phyloP scores from a whole-genome alignment of 1,140 invertebrate species.

The Drosophila aff. region DNA sequence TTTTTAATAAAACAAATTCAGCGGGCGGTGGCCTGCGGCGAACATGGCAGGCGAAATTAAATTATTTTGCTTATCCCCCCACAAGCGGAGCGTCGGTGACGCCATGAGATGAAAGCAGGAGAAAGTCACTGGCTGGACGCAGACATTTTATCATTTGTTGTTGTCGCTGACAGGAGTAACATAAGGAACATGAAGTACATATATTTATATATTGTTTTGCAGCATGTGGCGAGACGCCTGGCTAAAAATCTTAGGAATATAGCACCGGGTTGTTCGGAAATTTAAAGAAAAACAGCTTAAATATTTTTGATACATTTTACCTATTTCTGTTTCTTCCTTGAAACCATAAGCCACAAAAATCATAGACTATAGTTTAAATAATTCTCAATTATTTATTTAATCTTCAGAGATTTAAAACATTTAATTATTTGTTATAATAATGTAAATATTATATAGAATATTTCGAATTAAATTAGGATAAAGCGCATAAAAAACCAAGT shows the following conservation, averaged over 20 bases:
- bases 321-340: too few species aligned
- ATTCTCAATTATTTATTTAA: background rate
- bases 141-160: slow-evolving; percentile 73
- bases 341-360: background rate
- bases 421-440: background rate
- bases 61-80: slow-evolving; percentile 68
- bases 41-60: slow-evolving; percentile 80
- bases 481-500: background rate
- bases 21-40: slow-evolving; percentile 74
- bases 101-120: slow-evolving; percentile 41
- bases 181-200: background rate
- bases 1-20: slow-evolving; percentile 84
- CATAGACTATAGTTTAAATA: background rate
- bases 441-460: too few species aligned
- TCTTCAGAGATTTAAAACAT: background rate
- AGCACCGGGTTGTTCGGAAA: slow-evolving; percentile 43
- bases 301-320: background rate
- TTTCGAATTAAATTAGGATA: too few species aligned
- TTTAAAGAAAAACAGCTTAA: slow-evolving; percentile 42
- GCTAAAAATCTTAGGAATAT: slow-evolving; percentile 17
- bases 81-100: slow-evolving; percentile 5
- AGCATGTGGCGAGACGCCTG: slow-evolving; percentile 5
- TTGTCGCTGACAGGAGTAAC: slow-evolving; percentile 65
- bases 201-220: background rate
- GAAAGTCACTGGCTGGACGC: slow-evolving; percentile 58